Base-by-base conservation (phyloP, 2,888 invertebrate genomes). In the Clistopyga incitator region DNA sequence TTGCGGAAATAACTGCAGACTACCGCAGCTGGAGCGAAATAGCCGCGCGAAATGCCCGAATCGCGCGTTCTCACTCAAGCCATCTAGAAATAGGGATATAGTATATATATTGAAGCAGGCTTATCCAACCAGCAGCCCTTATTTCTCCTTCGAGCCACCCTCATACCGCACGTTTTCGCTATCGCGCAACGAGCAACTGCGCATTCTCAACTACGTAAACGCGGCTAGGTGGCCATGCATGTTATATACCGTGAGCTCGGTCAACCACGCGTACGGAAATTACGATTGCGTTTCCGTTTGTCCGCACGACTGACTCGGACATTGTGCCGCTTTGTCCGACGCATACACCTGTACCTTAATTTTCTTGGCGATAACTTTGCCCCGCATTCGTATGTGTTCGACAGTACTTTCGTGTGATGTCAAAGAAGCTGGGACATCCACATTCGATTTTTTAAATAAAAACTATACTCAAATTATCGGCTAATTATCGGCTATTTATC, bases 1-100 rank as follows among this genome's bases (percentile, higher is more conserved):
- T 83, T 72, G 61, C 76, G 64, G 75, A 79, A 83, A 79, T 80
- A 83, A 79, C 83, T 80, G 83, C 61, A 61, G 59, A 65, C 67
- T 67, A 72, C 67, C 76, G 76, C 71, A 54, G 79, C 79, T 23
- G 38, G 38, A 29, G 64, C 34, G 59, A 50, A 56, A 54, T 20
- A 72, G 47, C 56, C 47, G 34, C 34, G 56, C 72, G 68, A 54
- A 72, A 79, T 18, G 34, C 74, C 45, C 71, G 79, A 76, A 82
- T 74, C 76, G 59, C 38, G 42, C 75, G 70, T 79, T 76, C 50
- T 76, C 71, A 38, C 45, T 38, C 54, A 67, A 50, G 29, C 52
- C 13, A 47, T 25, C 42, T 6, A 42, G 29, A 18, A 59, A 59
- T 29, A n/a, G 59, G 56, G 29, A 61, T 64, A 56, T 52, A 25